Percentiles rank a stretch among this genome's conserved stretches.
Evolutionary conservation across 2,113 vertebrate species (phyloP).

Genomic region (Pollachius pollachius): DNA sequence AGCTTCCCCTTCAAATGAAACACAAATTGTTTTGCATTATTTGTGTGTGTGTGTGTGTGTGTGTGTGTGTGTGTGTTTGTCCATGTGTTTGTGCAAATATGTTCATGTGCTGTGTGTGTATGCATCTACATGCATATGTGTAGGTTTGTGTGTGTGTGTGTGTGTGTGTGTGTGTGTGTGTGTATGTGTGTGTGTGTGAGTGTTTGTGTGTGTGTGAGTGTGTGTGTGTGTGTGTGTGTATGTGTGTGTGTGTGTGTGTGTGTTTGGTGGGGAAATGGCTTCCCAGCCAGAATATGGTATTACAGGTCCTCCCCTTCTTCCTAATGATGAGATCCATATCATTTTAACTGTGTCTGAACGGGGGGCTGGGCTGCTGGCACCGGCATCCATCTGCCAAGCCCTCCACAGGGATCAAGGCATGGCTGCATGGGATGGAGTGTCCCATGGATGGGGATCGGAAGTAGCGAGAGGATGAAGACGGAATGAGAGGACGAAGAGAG

Average conservation of each 20-base stretch:
- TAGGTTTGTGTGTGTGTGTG: not conserved
- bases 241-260: not conserved
- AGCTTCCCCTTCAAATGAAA: constrained; percentile 16
- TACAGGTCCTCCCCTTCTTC: constrained; percentile 31
- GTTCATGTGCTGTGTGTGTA: not conserved
- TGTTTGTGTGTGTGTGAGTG: not conserved
- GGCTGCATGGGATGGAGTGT: no score
- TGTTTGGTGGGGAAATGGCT: not conserved
- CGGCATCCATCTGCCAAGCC: constrained; percentile 47
- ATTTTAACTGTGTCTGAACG: constrained; percentile 49
- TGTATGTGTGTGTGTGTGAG: not conserved
- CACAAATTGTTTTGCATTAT: not conserved
- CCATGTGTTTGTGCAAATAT: not conserved
- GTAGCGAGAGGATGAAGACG: not conserved
- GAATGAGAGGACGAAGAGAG: not conserved
- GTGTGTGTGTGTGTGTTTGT: not conserved
- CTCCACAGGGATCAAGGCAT: constrained; percentile 12
- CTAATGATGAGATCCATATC: constrained; percentile 55
- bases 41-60: not conserved
- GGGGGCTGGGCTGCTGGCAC: constrained; percentile 31
- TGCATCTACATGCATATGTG: not conserved
- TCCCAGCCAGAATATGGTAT: constrained; percentile 12
- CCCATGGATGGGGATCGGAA: not conserved
- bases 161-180: not conserved
- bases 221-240: not conserved